Evolutionary conservation across 2,797 vertebrate species (phyloP).

Genomic region (Poeciliopsis infans): DNA sequence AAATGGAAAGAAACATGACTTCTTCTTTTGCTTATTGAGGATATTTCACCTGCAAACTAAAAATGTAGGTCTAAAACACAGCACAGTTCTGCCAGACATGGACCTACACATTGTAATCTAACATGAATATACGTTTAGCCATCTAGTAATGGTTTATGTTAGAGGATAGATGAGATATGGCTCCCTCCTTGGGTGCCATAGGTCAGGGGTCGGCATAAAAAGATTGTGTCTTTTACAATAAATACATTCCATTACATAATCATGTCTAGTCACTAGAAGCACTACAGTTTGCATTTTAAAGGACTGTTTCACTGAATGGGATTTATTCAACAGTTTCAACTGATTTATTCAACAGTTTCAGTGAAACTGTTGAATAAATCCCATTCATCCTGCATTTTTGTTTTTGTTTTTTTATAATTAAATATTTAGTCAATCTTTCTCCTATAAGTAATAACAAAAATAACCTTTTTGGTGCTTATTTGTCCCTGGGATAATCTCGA

Average conservation of each 20-base stretch:
- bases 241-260: not conserved
- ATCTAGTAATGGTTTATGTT: not conserved
- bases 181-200: not conserved
- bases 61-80: not conserved
- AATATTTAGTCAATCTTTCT: not conserved
- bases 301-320: not conserved
- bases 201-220: not conserved
- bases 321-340: too few species aligned
- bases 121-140: not conserved
- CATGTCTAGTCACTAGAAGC: too few species aligned
- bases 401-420: too few species aligned
- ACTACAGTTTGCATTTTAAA: not conserved
- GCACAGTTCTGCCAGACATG: not conserved
- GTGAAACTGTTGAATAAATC: too few species aligned
- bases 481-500: not conserved
- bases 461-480: not conserved
- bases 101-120: not conserved
- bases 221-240: too few species aligned
- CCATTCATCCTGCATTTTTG: not conserved
- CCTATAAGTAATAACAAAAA: not conserved
- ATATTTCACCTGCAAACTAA: not conserved
- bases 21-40: not conserved
- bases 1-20: not conserved
- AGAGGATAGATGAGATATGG: not conserved
- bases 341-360: too few species aligned